These are phyloP conservation scores for Chelonus insularis DNA, from an alignment of 1,140 invertebrate species.

Conservation along the genomic window DNA sequence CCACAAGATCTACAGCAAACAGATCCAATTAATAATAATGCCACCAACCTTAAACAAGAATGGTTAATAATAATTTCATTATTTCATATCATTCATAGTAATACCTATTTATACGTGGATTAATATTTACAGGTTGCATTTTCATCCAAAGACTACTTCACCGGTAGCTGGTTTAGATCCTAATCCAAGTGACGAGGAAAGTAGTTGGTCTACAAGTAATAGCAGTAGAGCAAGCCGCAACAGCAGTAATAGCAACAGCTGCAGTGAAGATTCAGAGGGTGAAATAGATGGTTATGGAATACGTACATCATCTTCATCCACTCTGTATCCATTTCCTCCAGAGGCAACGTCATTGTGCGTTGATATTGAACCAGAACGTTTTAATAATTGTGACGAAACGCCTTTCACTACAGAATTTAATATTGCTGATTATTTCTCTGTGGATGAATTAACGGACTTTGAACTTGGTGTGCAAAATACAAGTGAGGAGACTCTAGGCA, in stretches of 20 bases:
- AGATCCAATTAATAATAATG: conserved; percentile 36
- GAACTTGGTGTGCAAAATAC: conserved; percentile 37
- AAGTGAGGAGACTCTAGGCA: conserved; percentile 34
- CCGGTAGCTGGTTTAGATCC: conserved; percentile 47
- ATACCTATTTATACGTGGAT: conserved; percentile 15
- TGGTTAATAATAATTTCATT: conserved; percentile 45
- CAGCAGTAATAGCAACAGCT: conserved; percentile 36
- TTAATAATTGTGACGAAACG: conserved; percentile 42
- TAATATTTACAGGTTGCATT: conserved; percentile 67
- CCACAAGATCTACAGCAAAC: conserved; percentile 39
- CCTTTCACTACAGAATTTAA: conserved; percentile 57
- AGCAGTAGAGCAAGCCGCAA: conserved; percentile 44
- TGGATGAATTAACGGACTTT: conserved; percentile 48
- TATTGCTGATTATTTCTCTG: conserved; percentile 54
- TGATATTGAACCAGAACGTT: conserved; percentile 50
- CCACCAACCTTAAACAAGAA: conserved; percentile 46
- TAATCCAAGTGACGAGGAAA: conserved; percentile 44
- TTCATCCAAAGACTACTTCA: conserved; percentile 74
- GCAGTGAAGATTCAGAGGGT: conserved; percentile 32
- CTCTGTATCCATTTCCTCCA: conserved; percentile 52
- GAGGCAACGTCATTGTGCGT: conserved; percentile 58
- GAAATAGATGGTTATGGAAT: conserved; percentile 20
- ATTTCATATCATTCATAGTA: background rate
- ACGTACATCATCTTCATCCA: conserved; percentile 1
- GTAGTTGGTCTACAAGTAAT: conserved; percentile 4